These are phyloP conservation scores for Lacanobia oleracea DNA, from an alignment of 2,888 invertebrate genomes.

Conservation along the genomic window DNA sequence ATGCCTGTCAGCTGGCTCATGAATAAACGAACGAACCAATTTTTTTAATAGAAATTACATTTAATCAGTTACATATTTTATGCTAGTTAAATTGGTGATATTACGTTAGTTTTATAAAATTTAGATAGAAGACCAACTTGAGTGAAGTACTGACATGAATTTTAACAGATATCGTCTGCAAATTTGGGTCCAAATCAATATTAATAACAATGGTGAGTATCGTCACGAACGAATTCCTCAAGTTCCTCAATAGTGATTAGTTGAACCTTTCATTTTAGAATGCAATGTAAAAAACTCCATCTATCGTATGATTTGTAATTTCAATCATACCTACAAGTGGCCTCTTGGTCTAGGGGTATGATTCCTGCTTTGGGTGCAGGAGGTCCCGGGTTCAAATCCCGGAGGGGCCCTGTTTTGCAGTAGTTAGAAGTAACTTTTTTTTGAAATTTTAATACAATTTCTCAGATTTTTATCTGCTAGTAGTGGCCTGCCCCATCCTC, in stretches of 20 bases:
- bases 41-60: constrained; percentile 6
- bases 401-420: constrained; percentile 90
- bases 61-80: constrained; percentile 3
- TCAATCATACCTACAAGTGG: constrained; percentile 65
- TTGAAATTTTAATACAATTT: not conserved
- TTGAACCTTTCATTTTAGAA: not conserved
- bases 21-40: constrained; percentile 21
- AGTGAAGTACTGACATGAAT: not conserved
- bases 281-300: constrained; percentile 40
- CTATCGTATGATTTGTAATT: constrained; percentile 56
- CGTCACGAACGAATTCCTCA: not conserved
- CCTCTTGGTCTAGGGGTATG: constrained; percentile 94
- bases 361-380: constrained; percentile 94
- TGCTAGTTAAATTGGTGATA: not conserved
- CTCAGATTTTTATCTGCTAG: not conserved
- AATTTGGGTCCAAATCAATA: not conserved
- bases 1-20: constrained; percentile 26
- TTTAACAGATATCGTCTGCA: not conserved
- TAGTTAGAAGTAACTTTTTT: not conserved
- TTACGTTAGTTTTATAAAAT: not conserved
- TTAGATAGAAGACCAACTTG: not conserved
- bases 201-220: constrained; percentile 28
- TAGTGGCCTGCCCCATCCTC: no score
- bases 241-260: not conserved
- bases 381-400: constrained; percentile 94